A percentile compares a stretch with the other conserved stretches of the same genome.
Conservation (phyloP, 2,888 invertebrate genomes). For the Himalopsyche kuldschensis region DNA sequence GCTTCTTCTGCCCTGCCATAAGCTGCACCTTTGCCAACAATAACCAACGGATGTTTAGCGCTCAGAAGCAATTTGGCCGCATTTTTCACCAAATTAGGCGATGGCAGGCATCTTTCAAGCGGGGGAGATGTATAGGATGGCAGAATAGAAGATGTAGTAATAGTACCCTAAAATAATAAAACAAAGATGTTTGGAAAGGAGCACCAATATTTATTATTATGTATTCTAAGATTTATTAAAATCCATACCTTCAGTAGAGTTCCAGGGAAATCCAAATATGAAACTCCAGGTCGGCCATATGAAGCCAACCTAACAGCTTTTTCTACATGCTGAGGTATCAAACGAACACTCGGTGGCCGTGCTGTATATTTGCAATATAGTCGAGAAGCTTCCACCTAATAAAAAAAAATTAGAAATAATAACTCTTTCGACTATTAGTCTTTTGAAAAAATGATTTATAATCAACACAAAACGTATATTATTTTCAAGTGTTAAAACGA, state of each 20-base stretch:
- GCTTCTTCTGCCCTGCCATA: slow-evolving; percentile 78
- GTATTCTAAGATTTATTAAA: not conserved
- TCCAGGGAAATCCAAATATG: slow-evolving; percentile 90
- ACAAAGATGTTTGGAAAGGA: not conserved
- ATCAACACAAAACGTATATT: not conserved
- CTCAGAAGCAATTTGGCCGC: slow-evolving; percentile 69
- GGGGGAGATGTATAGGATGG: slow-evolving; percentile 60
- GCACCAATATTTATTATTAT: not conserved
- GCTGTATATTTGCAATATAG: slow-evolving; percentile 90
- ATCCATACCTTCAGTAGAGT: slow-evolving; percentile 66
- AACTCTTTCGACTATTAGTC: too few species aligned
- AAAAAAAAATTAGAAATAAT: not conserved
- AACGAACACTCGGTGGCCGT: slow-evolving; percentile 77
- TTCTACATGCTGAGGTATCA: slow-evolving; percentile 89
- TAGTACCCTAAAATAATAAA: slow-evolving; percentile 33
- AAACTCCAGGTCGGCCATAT: slow-evolving; percentile 87
- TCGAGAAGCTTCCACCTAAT: slow-evolving; percentile 77
- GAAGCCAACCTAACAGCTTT: slow-evolving; percentile 83
- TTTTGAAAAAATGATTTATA: not conserved
- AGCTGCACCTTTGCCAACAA: slow-evolving; percentile 89
- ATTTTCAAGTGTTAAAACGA: not conserved
- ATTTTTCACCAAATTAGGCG: slow-evolving; percentile 66
- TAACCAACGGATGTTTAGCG: slow-evolving; percentile 83
- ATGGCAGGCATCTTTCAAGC: slow-evolving; percentile 71
- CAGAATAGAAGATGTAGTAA: slow-evolving; percentile 41